These are phyloP conservation scores for Rhea americana DNA, from an alignment of 2,113 vertebrate species.

Conservation along the genomic window DNA sequence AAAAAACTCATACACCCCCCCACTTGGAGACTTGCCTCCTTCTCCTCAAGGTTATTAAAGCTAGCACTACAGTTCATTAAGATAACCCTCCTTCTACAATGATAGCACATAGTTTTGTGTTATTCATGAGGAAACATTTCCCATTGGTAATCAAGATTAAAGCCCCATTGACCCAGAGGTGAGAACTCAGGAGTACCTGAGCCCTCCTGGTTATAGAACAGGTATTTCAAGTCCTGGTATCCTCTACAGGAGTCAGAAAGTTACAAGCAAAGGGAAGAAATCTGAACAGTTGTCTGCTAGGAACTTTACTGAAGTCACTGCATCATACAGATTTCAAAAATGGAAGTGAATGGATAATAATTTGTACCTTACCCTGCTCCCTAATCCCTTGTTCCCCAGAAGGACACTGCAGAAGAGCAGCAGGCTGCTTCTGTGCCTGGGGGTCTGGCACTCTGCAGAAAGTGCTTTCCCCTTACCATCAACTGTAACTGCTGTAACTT, in stretches of 20 bases:
- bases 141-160: not conserved
- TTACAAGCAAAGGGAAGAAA: not conserved
- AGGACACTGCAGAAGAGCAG: rapidly evolving
- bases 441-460: not conserved
- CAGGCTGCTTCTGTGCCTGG: not conserved
- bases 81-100: not conserved
- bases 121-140: not conserved
- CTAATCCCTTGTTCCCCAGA: not conserved
- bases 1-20: not conserved
- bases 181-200: not conserved
- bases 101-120: not conserved
- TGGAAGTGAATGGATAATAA: slow-evolving; percentile 59
- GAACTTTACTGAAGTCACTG: slow-evolving; percentile 17
- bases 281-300: not conserved
- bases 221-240: not conserved
- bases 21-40: not conserved
- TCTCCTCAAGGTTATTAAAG: not conserved
- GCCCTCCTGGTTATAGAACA: not conserved
- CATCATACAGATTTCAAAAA: slow-evolving; percentile 45
- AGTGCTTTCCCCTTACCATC: not conserved
- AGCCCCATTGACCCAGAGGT: not conserved
- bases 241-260: not conserved
- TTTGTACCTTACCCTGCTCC: slow-evolving; percentile 27
- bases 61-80: not conserved
- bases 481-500: not conserved